A percentile compares a stretch with the other conserved stretches of the same genome.
These are phyloP conservation scores for Noctilio leporinus DNA, from an alignment of 2,113 vertebrate genomes.

Conservation along the genomic window DNA sequence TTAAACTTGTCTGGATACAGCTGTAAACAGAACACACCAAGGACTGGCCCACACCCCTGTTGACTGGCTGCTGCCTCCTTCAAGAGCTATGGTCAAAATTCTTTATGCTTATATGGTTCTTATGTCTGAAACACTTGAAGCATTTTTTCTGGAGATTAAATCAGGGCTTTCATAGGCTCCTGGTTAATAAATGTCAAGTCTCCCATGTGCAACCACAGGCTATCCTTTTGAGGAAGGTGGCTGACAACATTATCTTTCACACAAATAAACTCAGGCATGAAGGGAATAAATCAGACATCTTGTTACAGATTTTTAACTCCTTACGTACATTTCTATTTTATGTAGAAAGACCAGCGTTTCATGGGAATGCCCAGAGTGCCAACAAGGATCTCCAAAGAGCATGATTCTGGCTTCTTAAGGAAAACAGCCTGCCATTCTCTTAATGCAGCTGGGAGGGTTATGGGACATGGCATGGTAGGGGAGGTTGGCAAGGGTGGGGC, in stretches of 20 bases:
- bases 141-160: slow-evolving; percentile 68
- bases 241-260: slow-evolving; percentile 62
- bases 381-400: background rate
- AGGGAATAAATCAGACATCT: slow-evolving; percentile 10
- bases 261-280: slow-evolving; percentile 63
- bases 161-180: slow-evolving; percentile 47
- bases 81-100: slow-evolving; percentile 55
- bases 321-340: background rate
- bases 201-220: slow-evolving; percentile 40
- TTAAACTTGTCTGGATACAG: background rate
- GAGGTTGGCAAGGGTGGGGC: no score
- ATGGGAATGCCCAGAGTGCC: rapidly evolving
- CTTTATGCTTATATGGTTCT: slow-evolving; percentile 72
- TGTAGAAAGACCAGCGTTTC: background rate
- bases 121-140: slow-evolving; percentile 40
- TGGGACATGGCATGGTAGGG: rapidly evolving
- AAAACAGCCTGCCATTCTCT: background rate
- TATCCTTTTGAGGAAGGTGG: slow-evolving; percentile 71
- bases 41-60: background rate
- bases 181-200: slow-evolving; percentile 67
- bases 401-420: background rate
- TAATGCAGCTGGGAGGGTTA: background rate
- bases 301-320: background rate
- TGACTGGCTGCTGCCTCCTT: background rate
- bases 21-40: background rate